Evolutionary conservation across 2,113 vertebrate genomes (phyloP).

Genomic region (Gymnorhina tibicen): DNA sequence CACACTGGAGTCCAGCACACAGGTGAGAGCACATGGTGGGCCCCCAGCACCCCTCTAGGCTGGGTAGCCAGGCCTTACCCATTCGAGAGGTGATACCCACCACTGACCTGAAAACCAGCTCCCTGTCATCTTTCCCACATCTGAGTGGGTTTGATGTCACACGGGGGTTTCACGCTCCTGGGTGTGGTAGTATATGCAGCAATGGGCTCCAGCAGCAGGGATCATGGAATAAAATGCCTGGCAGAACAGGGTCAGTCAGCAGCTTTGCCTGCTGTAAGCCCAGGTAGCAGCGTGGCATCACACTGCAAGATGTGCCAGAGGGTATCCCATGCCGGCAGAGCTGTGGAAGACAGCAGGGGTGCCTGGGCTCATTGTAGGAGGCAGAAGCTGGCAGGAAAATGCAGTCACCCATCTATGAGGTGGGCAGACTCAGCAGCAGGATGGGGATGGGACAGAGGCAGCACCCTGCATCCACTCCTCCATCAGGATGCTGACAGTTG

Average conservation of each 20-base stretch:
- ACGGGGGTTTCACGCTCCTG: rapidly evolving
- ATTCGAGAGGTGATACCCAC: rapidly evolving
- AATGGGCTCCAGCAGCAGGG: background rate
- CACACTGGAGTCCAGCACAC: slow-evolving; percentile 74
- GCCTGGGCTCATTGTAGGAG: background rate
- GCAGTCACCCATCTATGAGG: background rate
- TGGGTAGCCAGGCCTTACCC: background rate
- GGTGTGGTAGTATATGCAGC: background rate
- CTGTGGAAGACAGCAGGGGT: background rate
- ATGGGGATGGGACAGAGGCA: background rate
- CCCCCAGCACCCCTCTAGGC: background rate
- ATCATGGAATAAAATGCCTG: background rate
- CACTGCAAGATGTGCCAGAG: background rate
- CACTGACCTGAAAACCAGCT: background rate
- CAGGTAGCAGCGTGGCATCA: background rate
- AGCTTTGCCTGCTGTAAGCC: background rate
- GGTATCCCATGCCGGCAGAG: background rate
- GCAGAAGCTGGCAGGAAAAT: background rate
- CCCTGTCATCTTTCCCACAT: background rate
- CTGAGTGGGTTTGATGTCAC: background rate
- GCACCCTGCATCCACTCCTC: background rate
- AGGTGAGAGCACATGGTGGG: slow-evolving; percentile 66
- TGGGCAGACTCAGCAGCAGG: background rate
- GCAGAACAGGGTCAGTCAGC: background rate
- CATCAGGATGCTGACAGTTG: background rate